These are phyloP conservation scores for Coregonus clupeaformis DNA, from an alignment of 2,113 vertebrate genomes.

Conservation along the genomic window DNA sequence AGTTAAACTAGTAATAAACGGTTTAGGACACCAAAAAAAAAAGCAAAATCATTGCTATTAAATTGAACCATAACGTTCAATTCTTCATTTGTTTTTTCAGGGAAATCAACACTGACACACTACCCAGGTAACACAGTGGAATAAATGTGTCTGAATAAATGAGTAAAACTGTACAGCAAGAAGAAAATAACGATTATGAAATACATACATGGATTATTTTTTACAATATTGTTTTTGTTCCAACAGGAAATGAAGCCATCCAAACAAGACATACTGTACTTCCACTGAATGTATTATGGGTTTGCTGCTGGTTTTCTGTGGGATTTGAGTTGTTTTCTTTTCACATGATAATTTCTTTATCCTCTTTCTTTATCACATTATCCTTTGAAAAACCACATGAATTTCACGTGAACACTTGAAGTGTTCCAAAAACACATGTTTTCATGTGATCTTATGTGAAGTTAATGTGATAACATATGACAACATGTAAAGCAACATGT, in stretches of 20 bases:
- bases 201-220: neutral
- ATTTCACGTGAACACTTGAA: no score
- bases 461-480: no score
- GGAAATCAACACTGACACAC: slow-evolving; percentile 70
- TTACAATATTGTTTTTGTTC: neutral
- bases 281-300: neutral
- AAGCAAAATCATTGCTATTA: neutral
- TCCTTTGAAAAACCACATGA: no score
- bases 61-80: neutral
- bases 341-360: neutral
- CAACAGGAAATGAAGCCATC: neutral
- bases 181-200: neutral
- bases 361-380: neutral
- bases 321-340: neutral
- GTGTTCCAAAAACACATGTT: no score
- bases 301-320: neutral
- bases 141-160: neutral
- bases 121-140: slow-evolving; percentile 62
- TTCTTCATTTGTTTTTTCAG: slow-evolving; percentile 40
- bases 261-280: neutral
- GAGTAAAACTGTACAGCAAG: neutral
- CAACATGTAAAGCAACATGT: no score
- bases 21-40: neutral
- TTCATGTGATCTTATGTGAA: no score
- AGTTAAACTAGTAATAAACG: neutral